A percentile compares a stretch with the other conserved stretches of the same genome.
These are phyloP conservation scores for Harmothoe impar DNA, from an alignment of 2,888 invertebrate species.

Conservation along the genomic window DNA sequence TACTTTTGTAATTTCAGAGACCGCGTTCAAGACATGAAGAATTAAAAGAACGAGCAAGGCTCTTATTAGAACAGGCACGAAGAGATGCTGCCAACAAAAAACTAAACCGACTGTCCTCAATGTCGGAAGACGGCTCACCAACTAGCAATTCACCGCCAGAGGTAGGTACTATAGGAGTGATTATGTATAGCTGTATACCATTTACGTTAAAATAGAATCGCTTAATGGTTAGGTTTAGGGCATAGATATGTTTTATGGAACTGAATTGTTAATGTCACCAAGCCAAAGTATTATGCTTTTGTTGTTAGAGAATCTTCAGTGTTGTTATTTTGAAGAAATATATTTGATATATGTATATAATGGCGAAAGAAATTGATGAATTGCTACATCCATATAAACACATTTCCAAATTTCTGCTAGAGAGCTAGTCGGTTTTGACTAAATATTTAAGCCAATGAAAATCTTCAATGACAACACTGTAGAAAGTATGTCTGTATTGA, in stretches of 20 bases:
- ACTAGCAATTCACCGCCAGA: slow-evolving; percentile 53
- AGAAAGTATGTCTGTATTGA: neutral
- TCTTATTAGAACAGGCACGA: slow-evolving; percentile 91
- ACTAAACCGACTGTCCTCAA: slow-evolving; percentile 50
- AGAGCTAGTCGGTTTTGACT: no score
- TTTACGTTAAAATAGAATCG: neutral
- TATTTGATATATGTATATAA: neutral
- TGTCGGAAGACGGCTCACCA: slow-evolving; percentile 56
- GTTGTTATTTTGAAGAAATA: slow-evolving; percentile 31
- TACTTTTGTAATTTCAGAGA: slow-evolving; percentile 85
- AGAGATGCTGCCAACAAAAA: slow-evolving; percentile 85
- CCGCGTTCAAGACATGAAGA: slow-evolving; percentile 92
- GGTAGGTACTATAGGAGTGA: neutral
- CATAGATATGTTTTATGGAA: neutral
- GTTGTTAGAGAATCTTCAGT: slow-evolving; percentile 34
- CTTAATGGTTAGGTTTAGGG: slow-evolving; percentile 7
- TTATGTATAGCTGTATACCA: neutral
- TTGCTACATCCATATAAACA: neutral
- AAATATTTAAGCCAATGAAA: no score
- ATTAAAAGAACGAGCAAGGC: slow-evolving; percentile 92
- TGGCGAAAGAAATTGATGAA: neutral
- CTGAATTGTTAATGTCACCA: slow-evolving; percentile 32
- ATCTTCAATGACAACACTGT: slow-evolving; percentile 9
- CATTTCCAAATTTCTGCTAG: no score
- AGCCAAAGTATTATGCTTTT: neutral